Evolutionary conservation across 53 echinoderm and acorn worm species (phyloP).

Genomic region (Actinopyga echinites): DNA sequence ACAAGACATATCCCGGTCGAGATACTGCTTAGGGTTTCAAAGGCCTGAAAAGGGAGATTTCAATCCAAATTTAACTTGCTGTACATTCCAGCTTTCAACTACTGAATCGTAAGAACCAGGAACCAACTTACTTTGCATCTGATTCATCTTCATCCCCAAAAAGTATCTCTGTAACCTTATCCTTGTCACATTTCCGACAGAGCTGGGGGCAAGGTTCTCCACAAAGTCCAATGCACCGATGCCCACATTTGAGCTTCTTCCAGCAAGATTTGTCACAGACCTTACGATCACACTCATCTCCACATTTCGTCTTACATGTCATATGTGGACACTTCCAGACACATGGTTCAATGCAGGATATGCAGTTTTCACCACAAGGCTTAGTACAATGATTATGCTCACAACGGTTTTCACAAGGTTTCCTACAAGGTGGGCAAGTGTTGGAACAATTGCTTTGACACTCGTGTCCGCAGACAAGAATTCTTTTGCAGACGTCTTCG

Average conservation of each 20-base stretch:
- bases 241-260: constrained; percentile 63
- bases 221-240: constrained; percentile 86
- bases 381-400: constrained; percentile 61
- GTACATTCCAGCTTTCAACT: too few species aligned
- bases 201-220: constrained; percentile 81
- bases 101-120: too few species aligned
- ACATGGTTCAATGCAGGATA: constrained; percentile 58
- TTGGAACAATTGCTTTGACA: constrained; percentile 62
- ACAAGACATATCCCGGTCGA: too few species aligned
- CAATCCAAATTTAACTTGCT: too few species aligned
- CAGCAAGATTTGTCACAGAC: constrained; percentile 69
- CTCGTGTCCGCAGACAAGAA: constrained; percentile 71
- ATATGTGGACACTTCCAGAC: constrained; percentile 53
- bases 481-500: constrained; percentile 50
- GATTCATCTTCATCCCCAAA: constrained; percentile 84
- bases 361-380: constrained; percentile 55
- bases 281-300: constrained; percentile 69
- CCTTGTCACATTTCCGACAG: constrained; percentile 75
- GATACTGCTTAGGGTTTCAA: too few species aligned
- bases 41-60: too few species aligned
- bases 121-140: constrained; percentile 48
- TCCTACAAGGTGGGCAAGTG: constrained; percentile 69
- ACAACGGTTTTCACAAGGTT: constrained; percentile 58
- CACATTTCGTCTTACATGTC: constrained; percentile 59
- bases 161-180: constrained; percentile 75